These are phyloP conservation scores for Micoletzkya japonica DNA, from an alignment of 2,888 invertebrate genomes.

Conservation along the genomic window DNA sequence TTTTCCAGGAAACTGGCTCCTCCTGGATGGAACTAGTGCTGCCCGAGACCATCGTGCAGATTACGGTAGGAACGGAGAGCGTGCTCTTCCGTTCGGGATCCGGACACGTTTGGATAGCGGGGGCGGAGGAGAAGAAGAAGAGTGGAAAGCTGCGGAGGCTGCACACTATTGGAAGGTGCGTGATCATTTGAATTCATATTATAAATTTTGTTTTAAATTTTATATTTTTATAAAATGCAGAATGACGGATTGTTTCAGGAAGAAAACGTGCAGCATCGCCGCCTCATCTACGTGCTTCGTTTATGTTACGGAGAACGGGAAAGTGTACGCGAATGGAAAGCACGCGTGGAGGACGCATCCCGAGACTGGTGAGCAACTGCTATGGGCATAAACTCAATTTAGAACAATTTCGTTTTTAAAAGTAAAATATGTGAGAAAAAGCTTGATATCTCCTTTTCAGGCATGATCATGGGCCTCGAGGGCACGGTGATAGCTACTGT, in stretches of 20 bases:
- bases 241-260: too few species aligned
- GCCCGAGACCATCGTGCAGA: conserved; percentile 54
- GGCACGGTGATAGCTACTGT: conserved; percentile 78
- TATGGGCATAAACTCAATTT: neutral
- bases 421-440: neutral
- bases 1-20: conserved; percentile 44
- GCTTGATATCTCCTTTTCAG: conserved; percentile 11
- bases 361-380: conserved; percentile 35
- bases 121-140: conserved; percentile 44
- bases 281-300: conserved; percentile 94
- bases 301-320: conserved; percentile 85
- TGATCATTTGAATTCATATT: too few species aligned
- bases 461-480: conserved; percentile 71
- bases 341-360: conserved; percentile 67
- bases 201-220: too few species aligned
- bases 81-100: conserved; percentile 56
- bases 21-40: conserved; percentile 56
- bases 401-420: neutral
- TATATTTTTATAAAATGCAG: too few species aligned
- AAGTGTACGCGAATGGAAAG: conserved; percentile 76
- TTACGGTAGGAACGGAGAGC: conserved; percentile 47
- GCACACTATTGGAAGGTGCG: conserved; percentile 28
- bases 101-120: conserved; percentile 58
- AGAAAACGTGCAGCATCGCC: conserved; percentile 71
- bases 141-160: conserved; percentile 37